Percentiles rank a stretch among this genome's conserved stretches.
Conservation (phyloP, 2,888 invertebrate species). For the Andricus curvator region DNA sequence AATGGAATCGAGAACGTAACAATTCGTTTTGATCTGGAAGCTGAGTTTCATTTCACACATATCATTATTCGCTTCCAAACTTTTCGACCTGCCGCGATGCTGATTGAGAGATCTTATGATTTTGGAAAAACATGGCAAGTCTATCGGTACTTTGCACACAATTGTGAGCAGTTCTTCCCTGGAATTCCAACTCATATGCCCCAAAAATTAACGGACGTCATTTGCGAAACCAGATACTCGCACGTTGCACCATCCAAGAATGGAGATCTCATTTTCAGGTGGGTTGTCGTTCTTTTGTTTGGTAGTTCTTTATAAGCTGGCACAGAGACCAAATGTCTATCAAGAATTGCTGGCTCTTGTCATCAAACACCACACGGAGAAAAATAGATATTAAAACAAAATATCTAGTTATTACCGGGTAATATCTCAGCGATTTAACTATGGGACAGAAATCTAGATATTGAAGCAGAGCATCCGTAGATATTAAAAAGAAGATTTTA, state of each 20-base stretch:
- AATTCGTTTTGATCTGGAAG: constrained; percentile 96
- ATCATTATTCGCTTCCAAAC: constrained; percentile 98
- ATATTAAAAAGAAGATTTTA: too few species aligned
- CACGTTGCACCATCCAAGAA: constrained; percentile 95
- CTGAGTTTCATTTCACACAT: constrained; percentile 99
- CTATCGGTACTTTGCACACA: constrained; percentile 94
- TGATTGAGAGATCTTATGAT: constrained; percentile 97
- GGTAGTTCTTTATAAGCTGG: not conserved
- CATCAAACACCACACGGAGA: too few species aligned
- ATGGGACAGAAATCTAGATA: too few species aligned
- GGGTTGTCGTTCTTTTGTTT: not conserved
- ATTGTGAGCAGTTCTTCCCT: constrained; percentile 94
- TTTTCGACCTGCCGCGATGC: constrained; percentile 98
- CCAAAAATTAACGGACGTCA: constrained; percentile 92
- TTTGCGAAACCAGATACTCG: constrained; percentile 97
- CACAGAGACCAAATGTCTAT: not conserved
- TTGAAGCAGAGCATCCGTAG: too few species aligned
- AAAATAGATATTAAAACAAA: too few species aligned
- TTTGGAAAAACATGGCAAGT: constrained; percentile 98
- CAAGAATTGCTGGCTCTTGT: not conserved
- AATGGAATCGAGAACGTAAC: constrained; percentile 97
- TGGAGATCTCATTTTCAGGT: constrained; percentile 95
- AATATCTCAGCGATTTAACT: too few species aligned
- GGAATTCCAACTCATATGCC: constrained; percentile 86
- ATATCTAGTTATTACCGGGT: too few species aligned